Evolutionary conservation across 2,888 invertebrate species (phyloP).

Genomic region (Acanthosoma haemorrhoidale): DNA sequence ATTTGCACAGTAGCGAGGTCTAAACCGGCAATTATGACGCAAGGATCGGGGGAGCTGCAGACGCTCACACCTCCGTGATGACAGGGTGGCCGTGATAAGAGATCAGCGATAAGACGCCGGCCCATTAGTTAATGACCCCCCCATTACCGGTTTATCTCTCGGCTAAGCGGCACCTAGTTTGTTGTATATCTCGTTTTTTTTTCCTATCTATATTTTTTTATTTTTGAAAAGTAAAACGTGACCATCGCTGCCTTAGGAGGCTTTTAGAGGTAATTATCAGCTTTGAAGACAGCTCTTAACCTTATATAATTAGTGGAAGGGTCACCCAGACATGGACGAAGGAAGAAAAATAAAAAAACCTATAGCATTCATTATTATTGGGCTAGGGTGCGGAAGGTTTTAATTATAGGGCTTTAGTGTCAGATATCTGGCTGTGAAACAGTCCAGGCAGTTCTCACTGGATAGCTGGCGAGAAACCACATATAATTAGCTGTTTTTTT

Average conservation of each 20-base stretch:
- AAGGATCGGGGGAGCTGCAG: too few species aligned
- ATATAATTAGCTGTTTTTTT: too few species aligned
- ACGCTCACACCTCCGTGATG: background rate
- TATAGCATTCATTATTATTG: background rate
- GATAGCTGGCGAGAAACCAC: too few species aligned
- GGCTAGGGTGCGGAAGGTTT: background rate
- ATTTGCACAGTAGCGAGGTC: slow-evolving; percentile 5
- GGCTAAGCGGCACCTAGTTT: background rate
- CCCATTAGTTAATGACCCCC: background rate
- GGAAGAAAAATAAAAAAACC: too few species aligned
- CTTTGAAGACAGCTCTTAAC: background rate
- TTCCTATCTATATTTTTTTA: too few species aligned
- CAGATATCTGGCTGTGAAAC: background rate
- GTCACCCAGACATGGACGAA: too few species aligned
- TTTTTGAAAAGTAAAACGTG: background rate
- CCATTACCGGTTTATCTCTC: background rate
- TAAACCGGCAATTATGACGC: too few species aligned
- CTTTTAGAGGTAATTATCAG: background rate
- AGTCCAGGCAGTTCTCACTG: background rate
- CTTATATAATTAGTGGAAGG: background rate
- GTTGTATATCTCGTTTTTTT: background rate
- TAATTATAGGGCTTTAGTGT: background rate
- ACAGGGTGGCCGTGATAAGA: background rate
- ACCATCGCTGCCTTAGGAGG: background rate
- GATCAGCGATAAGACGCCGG: background rate